Evolutionary conservation across 2,113 vertebrate genomes (phyloP).

Genomic region (Protomyctophum bolini): DNA sequence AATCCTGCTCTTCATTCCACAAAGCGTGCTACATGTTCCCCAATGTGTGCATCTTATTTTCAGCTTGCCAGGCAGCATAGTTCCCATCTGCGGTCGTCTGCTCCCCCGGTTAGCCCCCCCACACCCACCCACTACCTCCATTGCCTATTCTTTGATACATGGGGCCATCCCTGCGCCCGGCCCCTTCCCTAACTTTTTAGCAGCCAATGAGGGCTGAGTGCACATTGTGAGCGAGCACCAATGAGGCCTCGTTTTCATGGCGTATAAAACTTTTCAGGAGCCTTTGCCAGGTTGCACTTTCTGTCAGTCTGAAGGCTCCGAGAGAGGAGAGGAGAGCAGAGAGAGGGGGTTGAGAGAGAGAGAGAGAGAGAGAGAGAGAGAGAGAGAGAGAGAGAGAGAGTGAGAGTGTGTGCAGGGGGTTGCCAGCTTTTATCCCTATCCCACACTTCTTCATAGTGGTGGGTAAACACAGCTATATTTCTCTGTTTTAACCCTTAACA

Average conservation of each 20-base stretch:
- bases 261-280: conserved; percentile 81
- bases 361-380: conserved; percentile 58
- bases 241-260: conserved; percentile 67
- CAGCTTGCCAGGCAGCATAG: conserved; percentile 54
- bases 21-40: conserved; percentile 31
- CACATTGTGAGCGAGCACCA: conserved; percentile 58
- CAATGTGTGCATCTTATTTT: conserved; percentile 69
- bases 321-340: conserved; percentile 67
- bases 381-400: conserved; percentile 51
- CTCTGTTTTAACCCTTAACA: conserved; percentile 26
- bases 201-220: conserved; percentile 71
- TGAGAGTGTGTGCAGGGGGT: conserved; percentile 49
- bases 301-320: conserved; percentile 73
- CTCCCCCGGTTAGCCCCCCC: conserved; percentile 42
- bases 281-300: conserved; percentile 80
- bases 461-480: conserved; percentile 47
- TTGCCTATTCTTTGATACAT: conserved; percentile 58
- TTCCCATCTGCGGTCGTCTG: conserved; percentile 72
- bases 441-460: conserved; percentile 74
- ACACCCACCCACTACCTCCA: conserved; percentile 10
- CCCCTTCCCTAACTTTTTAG: conserved; percentile 53
- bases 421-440: conserved; percentile 67
- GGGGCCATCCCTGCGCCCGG: conserved; percentile 59
- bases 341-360: conserved; percentile 55
- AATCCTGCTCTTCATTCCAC: conserved; percentile 51